These are phyloP conservation scores for Zingel zingel DNA, from an alignment of 2,113 vertebrate genomes.

Conservation along the genomic window DNA sequence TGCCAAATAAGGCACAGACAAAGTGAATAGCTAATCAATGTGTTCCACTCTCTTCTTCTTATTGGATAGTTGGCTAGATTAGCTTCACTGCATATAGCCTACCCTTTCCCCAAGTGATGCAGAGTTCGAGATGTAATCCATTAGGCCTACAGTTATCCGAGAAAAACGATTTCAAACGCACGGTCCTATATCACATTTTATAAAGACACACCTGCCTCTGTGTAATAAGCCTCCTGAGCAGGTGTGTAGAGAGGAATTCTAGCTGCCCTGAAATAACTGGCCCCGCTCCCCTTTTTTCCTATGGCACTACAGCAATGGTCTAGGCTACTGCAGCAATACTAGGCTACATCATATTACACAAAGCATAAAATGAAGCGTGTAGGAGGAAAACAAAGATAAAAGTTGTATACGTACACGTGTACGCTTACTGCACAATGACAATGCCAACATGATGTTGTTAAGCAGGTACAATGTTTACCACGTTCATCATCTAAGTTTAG, in stretches of 20 bases:
- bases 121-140: not conserved
- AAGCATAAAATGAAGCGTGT: not conserved
- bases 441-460: too few species aligned
- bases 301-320: not conserved
- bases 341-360: not conserved
- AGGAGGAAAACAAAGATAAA: not conserved
- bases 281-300: not conserved
- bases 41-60: not conserved
- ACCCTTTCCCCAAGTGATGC: not conserved
- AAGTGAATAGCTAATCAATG: conserved; percentile 2
- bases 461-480: too few species aligned
- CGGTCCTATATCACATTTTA: not conserved
- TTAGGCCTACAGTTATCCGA: not conserved
- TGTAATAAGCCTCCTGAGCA: not conserved
- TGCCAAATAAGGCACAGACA: not conserved
- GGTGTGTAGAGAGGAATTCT: not conserved
- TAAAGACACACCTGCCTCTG: conserved; percentile 2
- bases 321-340: not conserved
- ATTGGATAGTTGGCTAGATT: not conserved
- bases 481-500: too few species aligned
- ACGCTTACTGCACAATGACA: too few species aligned
- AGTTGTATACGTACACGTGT: not conserved
- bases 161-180: not conserved
- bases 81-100: not conserved
- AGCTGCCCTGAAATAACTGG: not conserved